Evolutionary conservation across 1,140 invertebrate genomes (phyloP).

Genomic region (Sycophila sp.): DNA sequence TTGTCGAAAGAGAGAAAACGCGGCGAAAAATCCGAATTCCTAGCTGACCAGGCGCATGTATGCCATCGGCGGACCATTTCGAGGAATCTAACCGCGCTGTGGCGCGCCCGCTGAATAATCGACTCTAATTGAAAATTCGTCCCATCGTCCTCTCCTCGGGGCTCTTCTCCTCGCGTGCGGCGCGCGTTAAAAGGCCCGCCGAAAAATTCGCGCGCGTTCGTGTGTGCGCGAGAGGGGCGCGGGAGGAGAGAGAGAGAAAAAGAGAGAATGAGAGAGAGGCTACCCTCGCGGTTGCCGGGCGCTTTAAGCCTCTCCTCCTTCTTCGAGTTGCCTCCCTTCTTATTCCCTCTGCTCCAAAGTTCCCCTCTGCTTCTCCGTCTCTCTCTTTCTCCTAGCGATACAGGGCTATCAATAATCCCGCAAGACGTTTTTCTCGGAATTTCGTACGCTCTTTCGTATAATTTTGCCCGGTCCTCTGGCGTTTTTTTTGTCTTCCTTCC

Average conservation of each 20-base stretch:
- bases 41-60: constrained; percentile 24
- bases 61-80: not conserved
- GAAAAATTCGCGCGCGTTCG: not conserved
- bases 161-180: not conserved
- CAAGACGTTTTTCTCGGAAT: constrained; percentile 41
- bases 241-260: constrained; percentile 11
- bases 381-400: constrained; percentile 25
- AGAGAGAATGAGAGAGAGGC: constrained; percentile 11
- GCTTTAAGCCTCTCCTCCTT: constrained; percentile 9
- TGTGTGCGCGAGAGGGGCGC: not conserved
- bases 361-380: not conserved
- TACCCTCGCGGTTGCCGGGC: constrained; percentile 14
- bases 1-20: not conserved
- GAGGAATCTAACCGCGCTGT: constrained; percentile 20
- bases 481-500: not conserved
- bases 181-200: not conserved
- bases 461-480: not conserved
- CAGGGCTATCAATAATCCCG: constrained; percentile 40
- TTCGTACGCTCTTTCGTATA: constrained; percentile 33
- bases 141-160: not conserved
- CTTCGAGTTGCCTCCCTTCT: not conserved
- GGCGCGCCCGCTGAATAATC: constrained; percentile 26
- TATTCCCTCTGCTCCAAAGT: not conserved
- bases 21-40: constrained; percentile 18
- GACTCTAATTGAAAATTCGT: constrained; percentile 39